Evolutionary conservation across 1,140 invertebrate genomes (phyloP), one percentile per base, ranked within the genome.

Genomic region (Tetraneura akinire): DNA sequence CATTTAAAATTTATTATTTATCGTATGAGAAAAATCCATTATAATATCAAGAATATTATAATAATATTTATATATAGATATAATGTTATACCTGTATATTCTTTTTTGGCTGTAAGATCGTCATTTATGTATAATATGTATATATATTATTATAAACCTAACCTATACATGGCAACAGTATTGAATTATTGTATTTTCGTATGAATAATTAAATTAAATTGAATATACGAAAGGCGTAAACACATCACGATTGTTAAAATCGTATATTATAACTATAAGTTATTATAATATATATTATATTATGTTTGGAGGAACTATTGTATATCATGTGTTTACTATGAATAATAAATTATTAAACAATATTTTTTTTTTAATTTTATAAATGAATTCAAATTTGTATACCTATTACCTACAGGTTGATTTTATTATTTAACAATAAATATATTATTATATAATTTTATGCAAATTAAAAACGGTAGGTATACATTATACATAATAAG

Each of bases 171-270:
- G 66, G 45, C 66, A 13, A 47, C 5, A 23, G 10, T 68, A 47
- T 68, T 47, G 14, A 47, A 47, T 68, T 68, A 68, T 45, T 32
- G 26, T 42, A 47, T 47, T 47, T 47, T 9, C 5, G 42, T 68
- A 68, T 45, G 47, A 47, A 47, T 68, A 26, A 68, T 47, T 47
- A 23, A 45, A 68, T 47, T 47, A 68, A 68, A 68, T 47, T 47
- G 42, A 68, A 68, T 23, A 68, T 23, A 47, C 37, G 18, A 23
- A 6, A 13, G 14, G 2, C 21, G 14, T 68, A 47, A 68, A 68
- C 21, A 26, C 21, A 23, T 47, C 23, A 68, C 26, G 45, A 16
- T 32, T 37, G 62, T 64, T 37, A 11, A 37, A n/a, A 11, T 26
- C 23, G 57, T 29, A 4, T 29, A 14, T 14, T 0, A 60, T 60